phyloP scores from a whole-genome alignment of 2,113 vertebrate genomes.

The Sclerurus mexicanus region DNA sequence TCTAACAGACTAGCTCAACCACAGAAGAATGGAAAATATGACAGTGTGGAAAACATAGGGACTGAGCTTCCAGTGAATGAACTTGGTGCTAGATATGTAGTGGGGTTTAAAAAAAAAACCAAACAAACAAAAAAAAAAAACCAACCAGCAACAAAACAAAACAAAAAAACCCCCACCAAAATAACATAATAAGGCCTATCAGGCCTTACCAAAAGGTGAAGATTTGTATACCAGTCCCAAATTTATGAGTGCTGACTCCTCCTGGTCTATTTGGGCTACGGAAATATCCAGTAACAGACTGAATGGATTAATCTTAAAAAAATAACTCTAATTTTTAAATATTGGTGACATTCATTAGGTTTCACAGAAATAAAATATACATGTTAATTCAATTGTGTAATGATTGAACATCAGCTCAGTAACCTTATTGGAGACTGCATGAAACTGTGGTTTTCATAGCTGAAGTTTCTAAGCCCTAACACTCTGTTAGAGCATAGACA shows the following conservation, averaged over 20 bases:
- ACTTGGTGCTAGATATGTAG: neutral
- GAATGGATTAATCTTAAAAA: neutral
- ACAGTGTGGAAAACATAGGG: neutral
- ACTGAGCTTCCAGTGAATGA: neutral
- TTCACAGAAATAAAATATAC: constrained; percentile 53
- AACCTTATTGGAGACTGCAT: neutral
- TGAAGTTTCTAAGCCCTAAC: neutral
- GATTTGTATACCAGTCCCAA: neutral
- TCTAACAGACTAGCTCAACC: neutral
- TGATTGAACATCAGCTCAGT: neutral
- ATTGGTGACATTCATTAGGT: constrained; percentile 40
- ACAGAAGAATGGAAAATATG: neutral
- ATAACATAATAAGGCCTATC: neutral
- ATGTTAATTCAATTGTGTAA: constrained; percentile 35
- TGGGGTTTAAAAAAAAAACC: too few relatives aligned
- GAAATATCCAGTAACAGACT: constrained; percentile 19
- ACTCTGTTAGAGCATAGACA: neutral
- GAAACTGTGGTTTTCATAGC: neutral
- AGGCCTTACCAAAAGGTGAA: neutral
- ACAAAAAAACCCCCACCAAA: neutral
- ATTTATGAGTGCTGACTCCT: constrained; percentile 11
- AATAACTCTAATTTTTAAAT: constrained; percentile 33
- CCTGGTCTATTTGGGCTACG: neutral
- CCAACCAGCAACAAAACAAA: neutral
- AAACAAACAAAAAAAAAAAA: neutral